Base-by-base conservation (phyloP, 1,140 invertebrate genomes). In the Sarcophaga bullata region DNA sequence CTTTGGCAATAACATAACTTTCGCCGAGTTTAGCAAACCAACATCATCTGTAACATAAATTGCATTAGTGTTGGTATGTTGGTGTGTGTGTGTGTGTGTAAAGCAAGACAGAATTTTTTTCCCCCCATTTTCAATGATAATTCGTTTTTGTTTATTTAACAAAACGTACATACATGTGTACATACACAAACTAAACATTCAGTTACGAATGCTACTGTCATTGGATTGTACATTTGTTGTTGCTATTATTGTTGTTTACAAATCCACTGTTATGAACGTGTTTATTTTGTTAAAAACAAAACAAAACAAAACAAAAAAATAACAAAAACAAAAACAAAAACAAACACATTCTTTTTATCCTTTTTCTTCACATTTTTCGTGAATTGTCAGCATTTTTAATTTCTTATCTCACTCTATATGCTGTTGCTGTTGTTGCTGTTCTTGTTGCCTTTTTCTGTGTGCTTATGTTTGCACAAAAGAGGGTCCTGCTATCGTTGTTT, bases 341-440 rank as follows among this genome's bases (percentile, higher is more conserved):
- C 54, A 58, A 58, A n/a, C 54, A 58, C 13, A 37, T 37, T 37
- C 25, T 37, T 37, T 37, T n/a, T 2, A 1, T 37, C 25, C 25
- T 37, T 37, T 37, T 37, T 37, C 25, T 37, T 37, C 25, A 37
- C 25, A 37, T 37, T 37, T 58, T 58, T 58, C n/a, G 54, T 58
- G 54, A 58, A 58, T 58, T 58, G 54, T 58, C 54, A 58, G 54
- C 54, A 58, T 58, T 58, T 58, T n/a, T 58, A 13, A 58, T 58
- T n/a, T 37, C 25, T 37, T 37, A 37, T 37, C 25, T 37, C n/a
- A n/a, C n/a, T n/a, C n/a, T n/a, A n/a, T n/a, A n/a, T n/a, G n/a
- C n/a, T 58, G 54, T 58, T 13, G 3, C 10, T 54, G n/a, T 58
- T n/a, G n/a, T n/a, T n/a, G n/a, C n/a, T 58, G 54, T 58, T 0